Evolutionary conservation across 2,797 vertebrate species (phyloP).

Genomic region (Vipera ursinii): DNA sequence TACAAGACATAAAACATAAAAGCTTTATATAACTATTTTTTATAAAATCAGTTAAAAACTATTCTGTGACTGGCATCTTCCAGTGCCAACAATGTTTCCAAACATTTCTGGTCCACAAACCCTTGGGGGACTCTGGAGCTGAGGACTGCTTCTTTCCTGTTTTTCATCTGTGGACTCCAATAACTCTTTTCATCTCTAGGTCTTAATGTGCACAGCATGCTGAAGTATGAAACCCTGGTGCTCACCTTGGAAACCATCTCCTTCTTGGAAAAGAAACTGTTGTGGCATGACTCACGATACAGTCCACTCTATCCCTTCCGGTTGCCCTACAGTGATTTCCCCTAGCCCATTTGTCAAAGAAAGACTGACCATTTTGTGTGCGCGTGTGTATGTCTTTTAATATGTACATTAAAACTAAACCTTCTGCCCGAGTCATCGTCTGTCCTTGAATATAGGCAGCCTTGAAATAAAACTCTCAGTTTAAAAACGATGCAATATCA

Average conservation of each 20-base stretch:
- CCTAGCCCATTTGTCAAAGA: slow-evolving; percentile 51
- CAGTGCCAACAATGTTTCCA: background rate
- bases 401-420: background rate
- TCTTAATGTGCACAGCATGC: slow-evolving; percentile 83
- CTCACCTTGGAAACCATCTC: slow-evolving; percentile 78
- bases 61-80: background rate
- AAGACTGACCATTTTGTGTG: background rate
- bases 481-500: background rate
- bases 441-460: background rate
- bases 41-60: background rate
- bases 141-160: background rate
- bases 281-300: slow-evolving; percentile 83
- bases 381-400: background rate
- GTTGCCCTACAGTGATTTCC: slow-evolving; percentile 80
- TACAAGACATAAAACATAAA: background rate
- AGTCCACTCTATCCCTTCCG: slow-evolving; percentile 77
- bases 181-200: background rate
- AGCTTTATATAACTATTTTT: background rate
- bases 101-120: background rate
- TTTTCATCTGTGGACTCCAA: background rate
- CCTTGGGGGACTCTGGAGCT: background rate
- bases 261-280: slow-evolving; percentile 85
- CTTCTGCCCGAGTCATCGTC: background rate
- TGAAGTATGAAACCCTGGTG: slow-evolving; percentile 83
- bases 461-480: background rate